Conservation (phyloP, 1,140 invertebrate genomes). For the Nasonia vitripennis region DNA sequence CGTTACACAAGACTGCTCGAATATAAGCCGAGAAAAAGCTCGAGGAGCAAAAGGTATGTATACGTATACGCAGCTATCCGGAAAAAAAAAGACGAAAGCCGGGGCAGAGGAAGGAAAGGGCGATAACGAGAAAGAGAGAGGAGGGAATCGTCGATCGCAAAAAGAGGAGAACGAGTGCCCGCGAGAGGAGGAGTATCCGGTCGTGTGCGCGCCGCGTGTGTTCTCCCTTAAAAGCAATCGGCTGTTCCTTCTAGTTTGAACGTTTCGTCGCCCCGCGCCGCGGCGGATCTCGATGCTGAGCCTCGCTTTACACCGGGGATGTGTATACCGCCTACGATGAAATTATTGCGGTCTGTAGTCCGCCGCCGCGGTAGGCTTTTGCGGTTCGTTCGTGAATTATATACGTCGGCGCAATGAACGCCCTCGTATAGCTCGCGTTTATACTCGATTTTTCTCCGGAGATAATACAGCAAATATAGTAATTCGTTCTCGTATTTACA, state of each 20-base stretch:
- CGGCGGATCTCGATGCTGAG: not conserved
- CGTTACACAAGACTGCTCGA: not conserved
- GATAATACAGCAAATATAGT: no score
- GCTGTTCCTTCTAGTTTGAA: slow-evolving; percentile 64
- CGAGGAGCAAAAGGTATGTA: not conserved
- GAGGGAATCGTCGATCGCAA: slow-evolving; percentile 23
- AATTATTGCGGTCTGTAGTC: slow-evolving; percentile 53
- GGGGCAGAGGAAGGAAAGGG: slow-evolving; percentile 55
- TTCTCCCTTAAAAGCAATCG: slow-evolving; percentile 72
- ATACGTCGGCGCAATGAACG: not conserved
- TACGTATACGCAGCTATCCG: not conserved
- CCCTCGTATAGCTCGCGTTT: not conserved
- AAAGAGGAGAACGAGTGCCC: slow-evolving; percentile 1
- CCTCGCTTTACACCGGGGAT: not conserved
- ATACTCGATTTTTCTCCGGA: not conserved
- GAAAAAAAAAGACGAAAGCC: slow-evolving; percentile 19
- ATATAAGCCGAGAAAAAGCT: slow-evolving; percentile 15
- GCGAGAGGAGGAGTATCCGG: slow-evolving; percentile 34
- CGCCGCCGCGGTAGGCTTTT: not conserved
- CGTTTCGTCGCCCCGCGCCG: slow-evolving; percentile 59
- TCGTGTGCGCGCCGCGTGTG: slow-evolving; percentile 52
- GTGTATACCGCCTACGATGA: slow-evolving; percentile 53
- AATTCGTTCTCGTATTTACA: no score
- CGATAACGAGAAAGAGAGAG: slow-evolving; percentile 42
- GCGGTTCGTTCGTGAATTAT: not conserved